Evolutionary conservation across 2,797 vertebrate species (phyloP).

Genomic region (Schizopygopsis malacanthus): DNA sequence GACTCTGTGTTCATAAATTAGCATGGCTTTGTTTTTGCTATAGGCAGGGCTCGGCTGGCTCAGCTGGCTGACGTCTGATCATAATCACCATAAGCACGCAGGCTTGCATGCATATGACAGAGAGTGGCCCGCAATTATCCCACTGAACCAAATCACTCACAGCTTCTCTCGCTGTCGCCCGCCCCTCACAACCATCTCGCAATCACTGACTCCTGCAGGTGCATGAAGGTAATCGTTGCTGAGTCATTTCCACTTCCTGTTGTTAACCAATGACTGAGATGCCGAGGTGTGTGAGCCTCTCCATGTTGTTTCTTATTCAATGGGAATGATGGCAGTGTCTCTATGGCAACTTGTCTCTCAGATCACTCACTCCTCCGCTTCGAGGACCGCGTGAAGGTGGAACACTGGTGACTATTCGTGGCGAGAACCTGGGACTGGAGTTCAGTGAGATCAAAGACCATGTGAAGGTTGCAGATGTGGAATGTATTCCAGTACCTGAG

Average conservation of each 20-base stretch:
- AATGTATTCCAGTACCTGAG: conserved; percentile 90
- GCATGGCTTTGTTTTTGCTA: conserved; percentile 36
- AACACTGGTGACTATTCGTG: conserved; percentile 94
- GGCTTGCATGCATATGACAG: conserved; percentile 56
- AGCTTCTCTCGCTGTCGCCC: conserved; percentile 30
- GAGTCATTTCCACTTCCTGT: conserved; percentile 51
- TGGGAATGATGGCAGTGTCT: neutral
- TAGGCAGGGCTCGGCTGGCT: conserved; percentile 45
- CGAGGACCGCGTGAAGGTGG: conserved; percentile 95
- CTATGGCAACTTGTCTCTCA: conserved; percentile 64
- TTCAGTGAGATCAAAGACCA: conserved; percentile 91
- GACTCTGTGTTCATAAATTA: conserved; percentile 55
- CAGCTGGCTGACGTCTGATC: conserved; percentile 55
- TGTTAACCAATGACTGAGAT: conserved; percentile 25
- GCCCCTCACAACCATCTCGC: conserved; percentile 40
- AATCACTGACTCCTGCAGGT: conserved; percentile 47
- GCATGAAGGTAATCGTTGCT: conserved; percentile 37
- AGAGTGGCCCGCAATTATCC: conserved; percentile 58
- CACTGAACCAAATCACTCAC: conserved; percentile 58
- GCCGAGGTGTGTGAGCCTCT: neutral
- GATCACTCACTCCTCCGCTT: conserved; percentile 92
- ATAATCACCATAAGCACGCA: conserved; percentile 53
- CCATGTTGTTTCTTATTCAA: conserved; percentile 22
- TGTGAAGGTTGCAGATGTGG: conserved; percentile 94
- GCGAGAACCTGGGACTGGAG: conserved; percentile 95